Evolutionary conservation across 2,888 invertebrate species (phyloP).

Genomic region (Parelbella ahira): DNA sequence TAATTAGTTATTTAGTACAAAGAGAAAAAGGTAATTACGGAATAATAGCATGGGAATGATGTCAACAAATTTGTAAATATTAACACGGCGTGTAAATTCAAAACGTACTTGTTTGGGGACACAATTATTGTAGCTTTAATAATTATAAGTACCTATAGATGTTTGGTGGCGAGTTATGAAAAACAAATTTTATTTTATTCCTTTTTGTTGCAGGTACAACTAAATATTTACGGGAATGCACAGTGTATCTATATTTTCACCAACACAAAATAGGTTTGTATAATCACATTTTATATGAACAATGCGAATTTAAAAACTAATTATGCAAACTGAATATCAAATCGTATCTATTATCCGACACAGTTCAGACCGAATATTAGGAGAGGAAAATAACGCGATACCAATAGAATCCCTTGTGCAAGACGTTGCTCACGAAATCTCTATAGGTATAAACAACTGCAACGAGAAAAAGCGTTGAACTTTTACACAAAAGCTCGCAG

Average conservation of each 20-base stretch:
- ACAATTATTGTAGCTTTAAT: neutral
- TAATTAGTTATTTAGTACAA: too few species aligned
- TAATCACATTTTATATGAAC: too few species aligned
- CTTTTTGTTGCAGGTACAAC: constrained; percentile 38
- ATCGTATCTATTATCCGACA: too few species aligned
- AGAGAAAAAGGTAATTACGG: too few species aligned
- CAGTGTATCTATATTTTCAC: neutral
- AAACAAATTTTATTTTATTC: neutral
- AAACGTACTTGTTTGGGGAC: too few species aligned
- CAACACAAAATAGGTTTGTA: constrained; percentile 29
- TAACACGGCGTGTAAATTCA: too few species aligned
- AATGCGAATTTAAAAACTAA: too few species aligned
- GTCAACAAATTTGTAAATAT: too few species aligned
- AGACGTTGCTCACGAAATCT: constrained; percentile 57
- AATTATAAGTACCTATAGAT: neutral
- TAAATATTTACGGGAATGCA: neutral
- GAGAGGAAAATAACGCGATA: too few species aligned
- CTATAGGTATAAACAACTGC: constrained; percentile 66
- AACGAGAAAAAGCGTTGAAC: constrained; percentile 73
- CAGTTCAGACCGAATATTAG: too few species aligned
- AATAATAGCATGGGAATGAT: too few species aligned
- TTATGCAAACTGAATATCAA: constrained; percentile 35
- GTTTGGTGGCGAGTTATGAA: too few species aligned
- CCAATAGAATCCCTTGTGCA: constrained; percentile 50
- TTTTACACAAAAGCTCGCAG: constrained; percentile 79